Evolutionary conservation across 2,113 vertebrate genomes (phyloP).

Genomic region (Pogonocichla stellata): DNA sequence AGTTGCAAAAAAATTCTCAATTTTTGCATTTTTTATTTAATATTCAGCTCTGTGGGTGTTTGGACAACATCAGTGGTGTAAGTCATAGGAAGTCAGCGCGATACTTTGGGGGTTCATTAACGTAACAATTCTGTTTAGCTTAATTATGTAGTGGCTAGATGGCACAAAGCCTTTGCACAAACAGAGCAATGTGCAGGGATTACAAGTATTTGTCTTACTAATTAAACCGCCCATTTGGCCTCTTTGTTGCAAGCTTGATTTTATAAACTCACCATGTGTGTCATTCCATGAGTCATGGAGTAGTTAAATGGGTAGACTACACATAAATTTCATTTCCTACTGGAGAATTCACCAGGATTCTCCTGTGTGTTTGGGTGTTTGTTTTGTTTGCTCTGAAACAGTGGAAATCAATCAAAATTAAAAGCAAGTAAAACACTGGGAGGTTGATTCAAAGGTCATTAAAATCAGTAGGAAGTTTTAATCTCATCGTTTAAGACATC

Average conservation of each 20-base stretch:
- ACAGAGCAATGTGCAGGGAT: neutral
- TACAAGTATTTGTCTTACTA: neutral
- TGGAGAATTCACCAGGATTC: neutral
- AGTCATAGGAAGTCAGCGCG: neutral
- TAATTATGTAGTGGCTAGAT: neutral
- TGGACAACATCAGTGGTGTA: neutral
- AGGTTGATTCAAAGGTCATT: neutral
- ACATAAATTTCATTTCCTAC: neutral
- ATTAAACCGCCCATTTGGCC: conserved; percentile 19
- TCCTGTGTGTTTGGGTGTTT: neutral
- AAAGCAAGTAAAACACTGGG: neutral
- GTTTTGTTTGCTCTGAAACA: neutral
- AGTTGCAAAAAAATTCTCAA: neutral
- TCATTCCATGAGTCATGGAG: neutral
- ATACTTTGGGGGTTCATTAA: neutral
- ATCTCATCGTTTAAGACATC: neutral
- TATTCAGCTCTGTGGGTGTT: neutral
- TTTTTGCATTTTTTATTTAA: neutral
- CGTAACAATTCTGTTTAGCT: neutral
- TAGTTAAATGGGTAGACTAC: neutral
- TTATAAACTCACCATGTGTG: neutral
- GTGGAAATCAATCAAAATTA: neutral
- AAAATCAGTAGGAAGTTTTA: neutral
- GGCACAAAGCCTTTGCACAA: neutral
- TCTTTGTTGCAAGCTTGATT: conserved; percentile 1